A percentile compares a stretch with the other conserved stretches of the same genome.
phyloP scores from a whole-genome alignment of 2,113 vertebrate species.

The Cyanocitta stelleri region DNA sequence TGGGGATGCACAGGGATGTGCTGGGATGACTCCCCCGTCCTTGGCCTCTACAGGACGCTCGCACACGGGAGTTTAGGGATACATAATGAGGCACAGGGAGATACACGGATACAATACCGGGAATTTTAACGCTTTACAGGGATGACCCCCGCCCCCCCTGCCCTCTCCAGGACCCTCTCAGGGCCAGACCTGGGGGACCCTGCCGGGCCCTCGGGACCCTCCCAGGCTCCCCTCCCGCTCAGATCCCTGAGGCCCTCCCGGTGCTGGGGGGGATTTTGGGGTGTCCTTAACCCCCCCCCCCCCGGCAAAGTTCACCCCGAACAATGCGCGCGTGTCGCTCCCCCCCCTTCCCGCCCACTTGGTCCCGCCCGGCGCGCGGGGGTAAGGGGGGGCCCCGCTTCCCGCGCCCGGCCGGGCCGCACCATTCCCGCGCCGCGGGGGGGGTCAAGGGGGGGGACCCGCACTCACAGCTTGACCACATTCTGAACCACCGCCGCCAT shows the following conservation, averaged over 20 bases:
- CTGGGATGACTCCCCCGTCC: neutral
- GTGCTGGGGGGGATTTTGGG: neutral
- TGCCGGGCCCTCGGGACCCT: too few species aligned
- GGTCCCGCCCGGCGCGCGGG: neutral
- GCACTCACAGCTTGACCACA: neutral
- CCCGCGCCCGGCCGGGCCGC: neutral
- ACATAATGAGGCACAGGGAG: accelerated
- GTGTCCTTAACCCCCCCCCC: neutral
- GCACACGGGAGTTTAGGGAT: neutral
- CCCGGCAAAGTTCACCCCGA: neutral
- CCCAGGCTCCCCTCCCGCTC: neutral
- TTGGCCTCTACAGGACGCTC: neutral
- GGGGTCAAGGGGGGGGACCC: neutral
- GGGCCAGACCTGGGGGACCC: neutral
- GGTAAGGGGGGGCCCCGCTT: neutral
- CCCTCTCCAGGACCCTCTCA: neutral
- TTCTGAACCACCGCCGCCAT: neutral
- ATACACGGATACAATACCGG: accelerated
- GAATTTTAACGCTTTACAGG: neutral
- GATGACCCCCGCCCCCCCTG: neutral
- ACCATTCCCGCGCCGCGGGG: neutral
- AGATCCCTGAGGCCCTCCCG: neutral
- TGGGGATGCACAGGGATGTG: neutral
- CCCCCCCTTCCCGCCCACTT: neutral
- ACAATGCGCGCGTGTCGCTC: neutral